A percentile compares a stretch with the other conserved stretches of the same genome.
Conservation (phyloP, 2,113 vertebrate species). For the Phrynocephalus versicolor region DNA sequence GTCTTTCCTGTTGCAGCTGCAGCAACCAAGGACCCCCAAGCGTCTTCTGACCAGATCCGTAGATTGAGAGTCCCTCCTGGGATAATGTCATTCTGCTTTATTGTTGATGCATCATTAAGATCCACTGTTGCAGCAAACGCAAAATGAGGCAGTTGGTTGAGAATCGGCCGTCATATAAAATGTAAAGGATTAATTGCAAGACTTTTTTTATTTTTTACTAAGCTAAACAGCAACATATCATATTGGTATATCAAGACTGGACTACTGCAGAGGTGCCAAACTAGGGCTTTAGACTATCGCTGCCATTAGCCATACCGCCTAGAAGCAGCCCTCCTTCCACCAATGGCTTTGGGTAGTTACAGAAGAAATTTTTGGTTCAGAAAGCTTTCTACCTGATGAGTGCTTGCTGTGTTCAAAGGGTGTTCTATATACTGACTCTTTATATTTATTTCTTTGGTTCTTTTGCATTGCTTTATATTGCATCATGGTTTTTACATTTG, state of each 20-base stretch:
- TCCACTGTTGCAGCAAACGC: slow-evolving; percentile 54
- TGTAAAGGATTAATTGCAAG: neutral
- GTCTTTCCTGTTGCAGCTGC: slow-evolving; percentile 68
- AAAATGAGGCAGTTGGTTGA: neutral
- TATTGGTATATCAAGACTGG: neutral
- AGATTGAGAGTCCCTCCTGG: slow-evolving; percentile 65
- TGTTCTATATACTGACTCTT: too few relatives aligned
- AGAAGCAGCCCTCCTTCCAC: too few relatives aligned
- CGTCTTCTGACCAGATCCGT: slow-evolving; percentile 71
- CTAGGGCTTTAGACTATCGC: too few relatives aligned
- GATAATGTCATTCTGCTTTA: slow-evolving; percentile 64
- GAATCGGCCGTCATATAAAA: neutral
- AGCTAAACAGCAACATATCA: neutral
- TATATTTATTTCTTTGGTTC: too few relatives aligned
- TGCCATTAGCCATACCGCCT: too few relatives aligned
- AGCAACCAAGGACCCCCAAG: slow-evolving; percentile 65
- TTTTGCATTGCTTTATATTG: neutral
- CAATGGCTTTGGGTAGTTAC: too few relatives aligned
- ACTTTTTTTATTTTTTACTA: neutral
- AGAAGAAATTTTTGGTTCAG: too few relatives aligned
- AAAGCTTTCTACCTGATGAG: too few relatives aligned
- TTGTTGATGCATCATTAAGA: slow-evolving; percentile 60
- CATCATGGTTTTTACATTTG: neutral
- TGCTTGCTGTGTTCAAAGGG: too few relatives aligned
- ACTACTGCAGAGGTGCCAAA: too few relatives aligned